phyloP scores from a whole-genome alignment of 2,797 vertebrate genomes.

The Hafferia zeledoni region DNA sequence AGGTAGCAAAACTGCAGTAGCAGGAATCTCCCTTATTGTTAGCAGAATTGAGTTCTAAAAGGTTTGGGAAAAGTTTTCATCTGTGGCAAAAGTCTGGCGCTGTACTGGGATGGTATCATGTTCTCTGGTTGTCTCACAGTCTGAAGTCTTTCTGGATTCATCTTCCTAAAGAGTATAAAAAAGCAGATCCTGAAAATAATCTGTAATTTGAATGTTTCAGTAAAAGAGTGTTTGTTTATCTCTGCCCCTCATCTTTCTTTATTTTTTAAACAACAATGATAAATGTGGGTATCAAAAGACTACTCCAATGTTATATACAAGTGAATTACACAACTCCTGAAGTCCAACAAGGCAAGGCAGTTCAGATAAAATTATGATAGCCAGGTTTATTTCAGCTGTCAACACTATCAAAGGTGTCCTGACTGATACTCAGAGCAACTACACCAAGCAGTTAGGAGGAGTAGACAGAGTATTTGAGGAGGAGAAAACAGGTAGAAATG shows the following conservation, averaged over 20 bases:
- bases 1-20: not conserved
- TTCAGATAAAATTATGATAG: not conserved
- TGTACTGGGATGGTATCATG: not conserved
- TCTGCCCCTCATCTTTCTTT: not conserved
- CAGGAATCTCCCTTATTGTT: not conserved
- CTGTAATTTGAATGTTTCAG: not conserved
- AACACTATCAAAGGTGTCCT: not conserved
- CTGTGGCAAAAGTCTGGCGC: not conserved
- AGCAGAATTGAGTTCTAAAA: not conserved
- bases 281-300: not conserved
- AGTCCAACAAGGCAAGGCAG: not conserved
- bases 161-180: not conserved
- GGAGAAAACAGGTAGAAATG: not conserved
- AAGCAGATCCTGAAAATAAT: not conserved
- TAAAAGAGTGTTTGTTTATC: not conserved
- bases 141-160: not conserved
- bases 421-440: not conserved
- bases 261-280: not conserved
- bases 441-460: not conserved
- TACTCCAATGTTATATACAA: not conserved
- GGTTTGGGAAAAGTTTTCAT: not conserved
- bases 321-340: not conserved
- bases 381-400: not conserved
- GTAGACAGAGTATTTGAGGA: not conserved
- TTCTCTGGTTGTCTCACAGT: not conserved